Conservation (phyloP, 2,113 vertebrate species). For the Synchiropus splendidus region DNA sequence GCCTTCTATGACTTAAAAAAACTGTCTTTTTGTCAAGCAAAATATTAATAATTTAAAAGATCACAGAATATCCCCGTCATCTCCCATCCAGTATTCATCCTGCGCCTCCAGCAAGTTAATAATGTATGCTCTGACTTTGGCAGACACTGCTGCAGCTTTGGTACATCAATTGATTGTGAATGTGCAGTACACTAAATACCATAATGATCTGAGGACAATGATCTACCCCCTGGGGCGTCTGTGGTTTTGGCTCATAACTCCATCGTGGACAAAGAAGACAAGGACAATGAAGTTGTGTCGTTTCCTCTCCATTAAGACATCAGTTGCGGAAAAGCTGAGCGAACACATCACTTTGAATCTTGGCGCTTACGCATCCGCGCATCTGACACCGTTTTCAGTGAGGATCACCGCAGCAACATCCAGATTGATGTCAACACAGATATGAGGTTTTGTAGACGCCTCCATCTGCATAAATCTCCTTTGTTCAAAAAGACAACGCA, state of each 20-base stretch:
- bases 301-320: too few species aligned
- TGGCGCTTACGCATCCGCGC: too few species aligned
- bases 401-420: slow-evolving; percentile 14
- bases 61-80: slow-evolving; percentile 23
- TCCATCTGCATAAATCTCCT: slow-evolving; percentile 17
- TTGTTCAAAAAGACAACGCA: slow-evolving; percentile 28
- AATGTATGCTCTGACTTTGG: slow-evolving; percentile 34
- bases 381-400: too few species aligned
- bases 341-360: too few species aligned
- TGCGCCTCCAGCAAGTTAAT: slow-evolving; percentile 27
- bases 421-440: slow-evolving; percentile 20
- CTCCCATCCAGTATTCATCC: slow-evolving; percentile 31
- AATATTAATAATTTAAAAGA: slow-evolving; percentile 18
- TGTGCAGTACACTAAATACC: slow-evolving; percentile 20
- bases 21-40: slow-evolving; percentile 6
- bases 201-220: not conserved
- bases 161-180: slow-evolving; percentile 37
- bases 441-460: slow-evolving; percentile 11
- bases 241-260: slow-evolving; percentile 12
- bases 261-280: not conserved
- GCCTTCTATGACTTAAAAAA: slow-evolving; percentile 1
- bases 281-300: too few species aligned
- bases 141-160: slow-evolving; percentile 21
- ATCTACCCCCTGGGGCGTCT: slow-evolving; percentile 2
- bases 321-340: too few species aligned